Base-by-base conservation (phyloP, 2,888 invertebrate genomes). In the Drosophila longiperda region DNA sequence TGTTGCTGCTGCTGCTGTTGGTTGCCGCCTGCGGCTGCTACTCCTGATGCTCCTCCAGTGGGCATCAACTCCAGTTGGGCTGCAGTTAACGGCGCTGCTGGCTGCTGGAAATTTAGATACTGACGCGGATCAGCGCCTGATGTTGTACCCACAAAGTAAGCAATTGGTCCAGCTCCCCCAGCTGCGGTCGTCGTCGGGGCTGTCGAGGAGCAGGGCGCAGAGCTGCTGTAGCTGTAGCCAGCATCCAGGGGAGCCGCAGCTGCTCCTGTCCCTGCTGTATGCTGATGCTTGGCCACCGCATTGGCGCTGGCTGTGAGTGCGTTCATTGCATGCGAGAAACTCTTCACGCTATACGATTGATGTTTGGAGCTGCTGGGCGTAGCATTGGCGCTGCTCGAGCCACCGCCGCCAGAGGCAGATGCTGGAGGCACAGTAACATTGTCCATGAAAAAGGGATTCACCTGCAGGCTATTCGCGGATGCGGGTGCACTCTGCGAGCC, bases 371-470 rank as follows among this genome's bases (percentile, higher is more conserved):
- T 89, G 67, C 91, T 92, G 36, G 92, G 92, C 17, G 91, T 90
- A 20, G 88, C 86, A 23, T 73, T 89, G 54, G 91, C 89, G 65
- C 91, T 86, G 54, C 78, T 87, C 32, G 91, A 83, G 20, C 45
- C 20, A 20, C 20, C 42, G 12, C 45, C 45, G 12, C 23, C 23
- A 23, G 45, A 45, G 15, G 45, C 23, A 26, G 45, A 45, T 11
- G 78, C 23, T 17, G 64, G 36, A 1, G 64, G 45, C 2, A 65
- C 29, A 9, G 73, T 70, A 1, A 71, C 80, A 29, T 66, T 89
- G 59, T 93, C 93, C 82, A 92, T 89, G 68, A 93, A 92, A 70
- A 92, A 93, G 8, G 92, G 90, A 77, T 92, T 92, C 12, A 90
- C 83, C 68, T 91, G 92, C 36, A 91, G 65, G 45, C 90, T 91